Percentiles rank a stretch among this genome's conserved stretches.
Conservation (phyloP, 2,797 vertebrate species). For the Clarias platycephalus region DNA sequence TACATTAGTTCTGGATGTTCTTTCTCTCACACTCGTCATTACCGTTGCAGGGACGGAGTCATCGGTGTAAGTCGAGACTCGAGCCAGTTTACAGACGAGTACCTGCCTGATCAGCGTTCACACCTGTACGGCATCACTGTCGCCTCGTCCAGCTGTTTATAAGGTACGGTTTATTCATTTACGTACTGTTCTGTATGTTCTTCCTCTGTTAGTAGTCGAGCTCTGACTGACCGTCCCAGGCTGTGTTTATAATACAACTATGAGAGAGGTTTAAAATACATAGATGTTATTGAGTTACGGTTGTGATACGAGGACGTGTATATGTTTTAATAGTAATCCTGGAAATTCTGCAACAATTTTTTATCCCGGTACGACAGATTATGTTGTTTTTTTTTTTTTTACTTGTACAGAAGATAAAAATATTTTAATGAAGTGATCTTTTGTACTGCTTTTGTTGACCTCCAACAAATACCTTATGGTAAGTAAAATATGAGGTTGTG, state of each 20-base stretch:
- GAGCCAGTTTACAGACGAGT: slow-evolving; percentile 84
- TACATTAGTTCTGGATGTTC: not conserved
- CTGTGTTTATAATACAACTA: not conserved
- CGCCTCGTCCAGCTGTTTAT: slow-evolving; percentile 85
- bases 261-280: not conserved
- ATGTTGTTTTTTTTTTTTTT: not conserved
- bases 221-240: not conserved
- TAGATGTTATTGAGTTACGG: not conserved
- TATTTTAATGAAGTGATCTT: not conserved
- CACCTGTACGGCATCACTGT: slow-evolving; percentile 95
- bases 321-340: not conserved
- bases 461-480: not conserved
- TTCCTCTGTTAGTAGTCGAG: not conserved
- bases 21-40: not conserved
- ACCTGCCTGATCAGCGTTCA: slow-evolving; percentile 91
- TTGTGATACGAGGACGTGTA: not conserved
- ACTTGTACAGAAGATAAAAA: not conserved
- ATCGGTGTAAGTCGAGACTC: slow-evolving; percentile 82
- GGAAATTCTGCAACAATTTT: not conserved
- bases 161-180: slow-evolving; percentile 73
- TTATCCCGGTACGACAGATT: not conserved
- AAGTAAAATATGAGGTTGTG: not conserved
- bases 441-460: not conserved
- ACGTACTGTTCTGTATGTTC: not conserved
- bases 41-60: slow-evolving; percentile 84